These are phyloP conservation scores for Camelus dromedarius DNA, from an alignment of 2,113 vertebrate species.

Conservation along the genomic window DNA sequence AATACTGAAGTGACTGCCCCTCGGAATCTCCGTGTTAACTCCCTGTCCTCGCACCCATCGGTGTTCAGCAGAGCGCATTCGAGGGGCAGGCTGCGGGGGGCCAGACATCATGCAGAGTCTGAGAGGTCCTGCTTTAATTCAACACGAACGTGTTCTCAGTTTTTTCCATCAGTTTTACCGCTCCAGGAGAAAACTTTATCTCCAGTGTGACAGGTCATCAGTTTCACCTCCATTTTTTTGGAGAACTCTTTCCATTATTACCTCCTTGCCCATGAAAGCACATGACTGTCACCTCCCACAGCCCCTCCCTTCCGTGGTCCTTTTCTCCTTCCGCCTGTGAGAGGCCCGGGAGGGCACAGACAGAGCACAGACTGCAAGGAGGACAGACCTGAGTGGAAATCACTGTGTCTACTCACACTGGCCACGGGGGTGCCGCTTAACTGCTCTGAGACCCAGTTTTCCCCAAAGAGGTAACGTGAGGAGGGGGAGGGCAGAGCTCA, in stretches of 20 bases:
- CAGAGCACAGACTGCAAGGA: not conserved
- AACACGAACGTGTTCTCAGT: not conserved
- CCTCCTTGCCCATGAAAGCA: not conserved
- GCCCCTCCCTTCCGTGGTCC: not conserved
- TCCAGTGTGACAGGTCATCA: not conserved
- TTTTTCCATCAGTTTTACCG: not conserved
- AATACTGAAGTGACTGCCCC: not conserved
- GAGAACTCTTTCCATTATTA: not conserved
- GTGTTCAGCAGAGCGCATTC: not conserved
- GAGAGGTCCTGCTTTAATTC: not conserved
- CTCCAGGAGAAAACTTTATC: not conserved
- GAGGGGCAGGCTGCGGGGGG: not conserved
- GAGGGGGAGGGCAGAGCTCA: too few relatives aligned
- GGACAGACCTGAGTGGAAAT: not conserved
- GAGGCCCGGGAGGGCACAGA: fast-evolving
- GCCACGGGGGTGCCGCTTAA: not conserved
- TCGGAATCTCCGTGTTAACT: not conserved
- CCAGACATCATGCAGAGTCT: not conserved
- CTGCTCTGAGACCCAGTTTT: not conserved
- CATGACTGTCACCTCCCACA: not conserved
- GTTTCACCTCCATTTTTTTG: not conserved
- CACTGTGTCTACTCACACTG: not conserved
- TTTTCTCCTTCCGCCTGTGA: not conserved
- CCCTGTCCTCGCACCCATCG: not conserved
- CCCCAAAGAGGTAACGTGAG: not conserved